Conservation (phyloP, 2,888 invertebrate genomes). For the Chrysolina oricalcia region DNA sequence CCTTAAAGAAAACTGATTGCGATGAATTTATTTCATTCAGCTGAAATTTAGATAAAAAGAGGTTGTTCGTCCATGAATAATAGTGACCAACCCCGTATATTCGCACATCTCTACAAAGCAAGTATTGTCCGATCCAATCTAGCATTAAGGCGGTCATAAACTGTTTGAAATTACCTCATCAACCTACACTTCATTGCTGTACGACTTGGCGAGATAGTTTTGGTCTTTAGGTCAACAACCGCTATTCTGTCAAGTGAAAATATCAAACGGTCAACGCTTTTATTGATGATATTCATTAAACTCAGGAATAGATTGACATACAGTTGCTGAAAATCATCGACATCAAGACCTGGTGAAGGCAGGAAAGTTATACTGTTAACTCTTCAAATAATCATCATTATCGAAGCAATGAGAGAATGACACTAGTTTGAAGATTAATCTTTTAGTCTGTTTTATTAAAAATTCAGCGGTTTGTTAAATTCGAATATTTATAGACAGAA, state of each 20-base stretch:
- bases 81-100: background rate
- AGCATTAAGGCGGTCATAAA: conserved; percentile 37
- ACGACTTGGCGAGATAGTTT: background rate
- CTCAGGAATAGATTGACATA: background rate
- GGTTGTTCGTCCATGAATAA: background rate
- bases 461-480: too few species aligned
- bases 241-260: background rate
- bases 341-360: background rate
- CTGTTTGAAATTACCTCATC: conserved; percentile 40
- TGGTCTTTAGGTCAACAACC: conserved; percentile 20
- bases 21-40: too few species aligned
- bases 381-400: background rate
- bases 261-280: background rate
- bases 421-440: background rate
- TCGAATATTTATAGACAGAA: too few species aligned
- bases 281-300: background rate
- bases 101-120: background rate
- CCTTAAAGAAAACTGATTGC: too few species aligned
- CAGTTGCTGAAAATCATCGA: background rate
- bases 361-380: background rate
- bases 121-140: conserved; percentile 24
- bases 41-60: too few species aligned
- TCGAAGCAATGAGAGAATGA: background rate
- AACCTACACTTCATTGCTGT: conserved; percentile 32
- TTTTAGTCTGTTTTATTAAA: too few species aligned